A percentile compares a stretch with the other conserved stretches of the same genome.
These are phyloP conservation scores for Leucophenga varia DNA, from an alignment of 1,140 invertebrate species.

Conservation along the genomic window DNA sequence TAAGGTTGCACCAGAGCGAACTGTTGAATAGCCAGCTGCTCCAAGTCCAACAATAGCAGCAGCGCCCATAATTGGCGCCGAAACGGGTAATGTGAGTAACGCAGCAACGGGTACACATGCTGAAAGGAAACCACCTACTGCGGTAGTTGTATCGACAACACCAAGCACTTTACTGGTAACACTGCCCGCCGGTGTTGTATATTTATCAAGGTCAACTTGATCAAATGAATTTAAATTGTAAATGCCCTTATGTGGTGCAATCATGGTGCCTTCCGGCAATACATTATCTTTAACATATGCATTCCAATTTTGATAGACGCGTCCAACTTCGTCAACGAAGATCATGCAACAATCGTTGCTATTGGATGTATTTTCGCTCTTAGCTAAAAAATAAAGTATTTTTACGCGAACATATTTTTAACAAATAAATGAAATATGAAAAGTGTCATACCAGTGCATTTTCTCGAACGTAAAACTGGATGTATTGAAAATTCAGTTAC, in stretches of 20 bases:
- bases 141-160: constrained; percentile 21
- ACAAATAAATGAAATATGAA: too few relatives aligned
- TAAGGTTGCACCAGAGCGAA: constrained; percentile 26
- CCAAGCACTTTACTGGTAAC: constrained; percentile 9
- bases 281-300: constrained; percentile 34
- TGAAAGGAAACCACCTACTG: constrained; percentile 26
- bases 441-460: constrained; percentile 27
- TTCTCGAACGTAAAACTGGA: constrained; percentile 40
- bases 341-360: constrained; percentile 41
- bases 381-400: background rate
- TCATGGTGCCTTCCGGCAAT: constrained; percentile 35
- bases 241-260: constrained; percentile 31
- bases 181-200: constrained; percentile 22
- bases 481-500: constrained; percentile 28
- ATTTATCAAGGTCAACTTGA: constrained; percentile 22
- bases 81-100: constrained; percentile 22
- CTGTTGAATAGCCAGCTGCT: constrained; percentile 28
- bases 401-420: too few relatives aligned
- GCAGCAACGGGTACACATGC: constrained; percentile 26
- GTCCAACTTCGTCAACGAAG: constrained; percentile 43
- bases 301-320: constrained; percentile 45
- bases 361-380: constrained; percentile 14
- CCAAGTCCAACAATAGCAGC: constrained; percentile 28
- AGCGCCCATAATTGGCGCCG: constrained; percentile 28
- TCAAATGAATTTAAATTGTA: constrained; percentile 18